Evolutionary conservation across 2,888 invertebrate genomes (phyloP).

Genomic region (Sabatieria punctata): DNA sequence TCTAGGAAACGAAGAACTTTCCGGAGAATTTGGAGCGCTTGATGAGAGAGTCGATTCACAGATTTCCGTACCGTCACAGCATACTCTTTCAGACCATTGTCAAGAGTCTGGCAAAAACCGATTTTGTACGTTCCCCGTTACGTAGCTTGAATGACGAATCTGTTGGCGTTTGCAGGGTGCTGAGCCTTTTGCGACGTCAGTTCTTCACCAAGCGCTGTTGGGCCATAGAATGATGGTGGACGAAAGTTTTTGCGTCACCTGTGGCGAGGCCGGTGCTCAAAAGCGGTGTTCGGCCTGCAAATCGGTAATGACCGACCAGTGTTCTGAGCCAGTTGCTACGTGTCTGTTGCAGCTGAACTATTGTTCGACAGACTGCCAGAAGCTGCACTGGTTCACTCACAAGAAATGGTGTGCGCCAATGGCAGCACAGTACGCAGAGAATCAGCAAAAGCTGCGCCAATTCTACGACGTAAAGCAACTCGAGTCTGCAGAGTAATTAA

Average conservation of each 20-base stretch:
- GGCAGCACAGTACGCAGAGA: background rate
- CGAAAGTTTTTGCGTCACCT: slow-evolving; percentile 55
- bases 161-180: slow-evolving; percentile 11
- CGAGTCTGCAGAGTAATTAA: no score
- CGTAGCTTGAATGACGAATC: background rate
- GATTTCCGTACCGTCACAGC: slow-evolving; percentile 76
- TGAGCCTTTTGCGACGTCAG: slow-evolving; percentile 19
- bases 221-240: slow-evolving; percentile 35
- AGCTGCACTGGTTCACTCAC: slow-evolving; percentile 48
- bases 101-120: slow-evolving; percentile 14
- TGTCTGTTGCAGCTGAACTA: slow-evolving; percentile 49
- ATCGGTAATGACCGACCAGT: slow-evolving; percentile 23
- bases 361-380: slow-evolving; percentile 82
- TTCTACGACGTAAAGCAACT: no score
- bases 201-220: slow-evolving; percentile 23
- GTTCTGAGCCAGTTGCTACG: background rate
- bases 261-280: slow-evolving; percentile 67
- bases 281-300: slow-evolving; percentile 91
- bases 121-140: slow-evolving; percentile 9
- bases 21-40: slow-evolving; percentile 47
- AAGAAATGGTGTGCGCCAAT: slow-evolving; percentile 25
- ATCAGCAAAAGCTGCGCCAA: no score
- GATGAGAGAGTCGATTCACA: slow-evolving; percentile 64
- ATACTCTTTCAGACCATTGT: slow-evolving; percentile 60
- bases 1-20: slow-evolving; percentile 34